Conservation (phyloP, 2,888 invertebrate genomes). For the Nymphalis urticae region DNA sequence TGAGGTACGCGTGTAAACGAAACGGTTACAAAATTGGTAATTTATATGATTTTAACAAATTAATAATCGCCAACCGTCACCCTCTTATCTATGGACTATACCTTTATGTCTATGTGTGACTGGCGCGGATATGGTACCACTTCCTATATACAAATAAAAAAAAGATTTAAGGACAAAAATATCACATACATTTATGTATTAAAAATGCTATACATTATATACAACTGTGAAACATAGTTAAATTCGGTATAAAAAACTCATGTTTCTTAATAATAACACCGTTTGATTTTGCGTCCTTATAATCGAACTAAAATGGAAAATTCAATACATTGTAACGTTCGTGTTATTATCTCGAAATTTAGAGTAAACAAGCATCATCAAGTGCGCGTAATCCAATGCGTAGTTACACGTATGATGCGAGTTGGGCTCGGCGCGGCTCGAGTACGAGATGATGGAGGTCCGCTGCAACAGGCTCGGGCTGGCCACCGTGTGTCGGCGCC, state of each 20-base stretch:
- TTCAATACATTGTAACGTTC: background rate
- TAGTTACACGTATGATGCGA: conserved; percentile 96
- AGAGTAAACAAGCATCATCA: conserved; percentile 1
- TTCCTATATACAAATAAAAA: conserved; percentile 63
- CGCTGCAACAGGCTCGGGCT: conserved; percentile 82
- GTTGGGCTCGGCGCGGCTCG: conserved; percentile 86
- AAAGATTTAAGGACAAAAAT: conserved; percentile 41
- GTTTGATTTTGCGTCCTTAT: background rate
- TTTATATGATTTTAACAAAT: background rate
- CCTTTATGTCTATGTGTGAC: conserved; percentile 72
- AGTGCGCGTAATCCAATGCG: conserved; percentile 34
- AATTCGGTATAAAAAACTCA: conserved; percentile 29
- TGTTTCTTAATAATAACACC: conserved; percentile 24
- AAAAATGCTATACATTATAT: conserved; percentile 71
- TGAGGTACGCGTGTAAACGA: background rate
- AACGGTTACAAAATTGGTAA: background rate
- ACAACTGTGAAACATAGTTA: conserved; percentile 49
- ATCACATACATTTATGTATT: background rate
- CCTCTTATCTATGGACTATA: conserved; percentile 52
- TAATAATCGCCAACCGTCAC: conserved; percentile 46
- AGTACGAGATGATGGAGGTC: conserved; percentile 88
- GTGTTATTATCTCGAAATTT: conserved; percentile 20
- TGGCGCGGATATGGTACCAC: conserved; percentile 51
- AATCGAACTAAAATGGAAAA: too few relatives aligned
- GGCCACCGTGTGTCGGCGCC: conserved; percentile 84